Base-by-base conservation (phyloP, 2,797 vertebrate genomes). In the Spheniscus humboldti region DNA sequence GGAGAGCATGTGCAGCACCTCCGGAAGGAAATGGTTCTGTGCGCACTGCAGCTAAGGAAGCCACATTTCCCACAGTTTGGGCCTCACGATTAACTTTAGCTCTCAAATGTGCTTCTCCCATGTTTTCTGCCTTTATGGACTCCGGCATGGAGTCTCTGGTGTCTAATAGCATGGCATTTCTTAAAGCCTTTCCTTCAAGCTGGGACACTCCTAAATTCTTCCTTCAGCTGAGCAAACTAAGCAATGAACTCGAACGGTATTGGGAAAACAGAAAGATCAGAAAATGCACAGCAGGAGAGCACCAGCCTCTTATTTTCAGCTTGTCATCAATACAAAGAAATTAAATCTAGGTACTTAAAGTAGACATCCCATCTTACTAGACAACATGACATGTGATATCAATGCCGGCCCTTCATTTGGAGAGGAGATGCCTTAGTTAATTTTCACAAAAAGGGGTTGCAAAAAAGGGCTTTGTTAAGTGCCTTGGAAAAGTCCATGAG, bases 1-100 rank as follows among this genome's bases (percentile, higher is more conserved):
- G 6, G 39, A 88, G 24, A 88, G 3, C 30, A 30, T 0, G 0
- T 0, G 0, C 19, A 86, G 53, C 48, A 72, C 30, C 62, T n/a
- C 37, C 2, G 1, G 48, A 82, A 91, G 56, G 41, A 88, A 80
- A 92, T 4, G 7, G 56, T 41, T 80, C 63, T 52, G 3, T 20
- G 19, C 1, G 6, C 33, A 11, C 67, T 59, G 35, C 19, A 48
- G 56, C 60, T 74, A 53, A 83, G 39, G 57, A 83, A 84, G 72
- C 19, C 50, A 31, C 31, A 69, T 25, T 81, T 82, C 71, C 50
- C 31, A 72, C 2, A 2, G 39, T 62, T 10, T 55, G 56, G 50
- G 59, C n/a, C 53, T 77, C 62, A 62, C 1, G 0, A 79, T 86
- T 52, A 86, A 68, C 66, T 93, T 89, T n/a, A 88, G 23, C 50